A percentile compares a stretch with the other conserved stretches of the same genome.
Conservation (phyloP, 2,113 vertebrate species). For the Scartelaos histophorus region DNA sequence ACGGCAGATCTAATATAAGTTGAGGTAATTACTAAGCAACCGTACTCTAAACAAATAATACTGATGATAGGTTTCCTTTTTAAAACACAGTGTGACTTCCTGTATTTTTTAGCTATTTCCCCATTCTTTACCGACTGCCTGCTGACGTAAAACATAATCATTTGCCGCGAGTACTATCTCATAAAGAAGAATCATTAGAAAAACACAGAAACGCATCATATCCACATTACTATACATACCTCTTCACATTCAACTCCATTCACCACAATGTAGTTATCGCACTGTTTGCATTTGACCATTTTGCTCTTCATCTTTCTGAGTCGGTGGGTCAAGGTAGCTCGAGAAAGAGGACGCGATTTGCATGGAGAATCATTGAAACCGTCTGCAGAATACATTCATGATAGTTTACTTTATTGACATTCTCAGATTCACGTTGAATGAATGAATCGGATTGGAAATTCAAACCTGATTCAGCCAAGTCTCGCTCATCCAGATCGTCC, state of each 20-base stretch:
- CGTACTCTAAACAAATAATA: too few relatives aligned
- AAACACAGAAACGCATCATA: too few relatives aligned
- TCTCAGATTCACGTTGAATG: too few relatives aligned
- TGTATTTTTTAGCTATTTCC: too few relatives aligned
- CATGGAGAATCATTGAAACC: conserved; percentile 62
- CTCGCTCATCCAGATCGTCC: conserved; percentile 87
- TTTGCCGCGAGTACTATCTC: too few relatives aligned
- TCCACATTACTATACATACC: conserved; percentile 68
- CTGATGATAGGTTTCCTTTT: too few relatives aligned
- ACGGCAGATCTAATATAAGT: too few relatives aligned
- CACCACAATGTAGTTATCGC: conserved; percentile 89
- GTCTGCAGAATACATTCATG: conserved; percentile 61
- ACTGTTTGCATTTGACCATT: conserved; percentile 89
- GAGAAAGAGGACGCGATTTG: conserved; percentile 74
- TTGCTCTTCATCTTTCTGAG: conserved; percentile 84
- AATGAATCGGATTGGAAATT: not conserved
- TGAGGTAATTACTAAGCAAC: too few relatives aligned
- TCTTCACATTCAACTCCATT: conserved; percentile 89
- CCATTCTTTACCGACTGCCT: too few relatives aligned
- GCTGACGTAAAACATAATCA: too few relatives aligned
- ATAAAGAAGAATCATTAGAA: too few relatives aligned
- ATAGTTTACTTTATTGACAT: not conserved
- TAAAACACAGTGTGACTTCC: too few relatives aligned
- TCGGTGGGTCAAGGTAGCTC: conserved; percentile 84
- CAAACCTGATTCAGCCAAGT: conserved; percentile 76